Conservation (phyloP, 2,888 invertebrate species). For the Drosophila fungiperda region DNA sequence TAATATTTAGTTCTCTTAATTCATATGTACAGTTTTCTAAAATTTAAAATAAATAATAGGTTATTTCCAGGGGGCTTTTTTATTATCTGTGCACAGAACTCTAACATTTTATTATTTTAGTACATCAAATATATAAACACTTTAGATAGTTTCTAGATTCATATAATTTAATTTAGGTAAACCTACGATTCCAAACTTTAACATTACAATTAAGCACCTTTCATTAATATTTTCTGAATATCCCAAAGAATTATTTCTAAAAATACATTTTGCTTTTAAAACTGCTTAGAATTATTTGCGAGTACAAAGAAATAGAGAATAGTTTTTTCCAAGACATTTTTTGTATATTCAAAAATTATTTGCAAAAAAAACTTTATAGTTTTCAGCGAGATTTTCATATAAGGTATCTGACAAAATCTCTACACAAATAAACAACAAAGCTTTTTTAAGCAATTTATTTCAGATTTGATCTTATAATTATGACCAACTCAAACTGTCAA, state of each 20-base stretch:
- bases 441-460: background rate
- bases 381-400: background rate
- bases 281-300: background rate
- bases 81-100: background rate
- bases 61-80: fast-evolving
- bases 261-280: no score
- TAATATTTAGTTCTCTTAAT: no score
- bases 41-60: no score
- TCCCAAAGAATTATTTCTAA: no score
- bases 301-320: background rate
- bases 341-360: no score
- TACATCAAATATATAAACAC: background rate
- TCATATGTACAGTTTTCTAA: no score
- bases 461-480: background rate
- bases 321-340: background rate
- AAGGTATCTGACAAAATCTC: background rate
- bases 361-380: no score
- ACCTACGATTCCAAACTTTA: background rate
- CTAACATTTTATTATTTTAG: background rate
- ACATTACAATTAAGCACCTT: no score
- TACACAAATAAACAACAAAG: background rate
- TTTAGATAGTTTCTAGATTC: background rate
- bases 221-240: no score
- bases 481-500: background rate
- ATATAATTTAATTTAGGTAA: background rate